These are phyloP conservation scores for Graptemys geographica DNA, from an alignment of 2,797 vertebrate genomes.

Conservation along the genomic window DNA sequence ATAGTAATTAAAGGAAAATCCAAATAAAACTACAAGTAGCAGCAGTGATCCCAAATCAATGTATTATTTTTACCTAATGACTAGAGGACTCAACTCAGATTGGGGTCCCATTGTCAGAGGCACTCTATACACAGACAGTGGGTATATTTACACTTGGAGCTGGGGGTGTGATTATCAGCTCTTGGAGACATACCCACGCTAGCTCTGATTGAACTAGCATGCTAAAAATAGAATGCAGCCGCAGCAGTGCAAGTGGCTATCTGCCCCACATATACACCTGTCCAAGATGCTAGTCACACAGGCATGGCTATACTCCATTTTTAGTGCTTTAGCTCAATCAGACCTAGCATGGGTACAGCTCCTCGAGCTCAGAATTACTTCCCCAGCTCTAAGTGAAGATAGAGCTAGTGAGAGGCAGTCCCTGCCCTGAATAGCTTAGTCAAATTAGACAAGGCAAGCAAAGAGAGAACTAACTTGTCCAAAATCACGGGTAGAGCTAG, in stretches of 20 bases:
- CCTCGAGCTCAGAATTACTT: background rate
- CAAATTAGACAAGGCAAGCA: background rate
- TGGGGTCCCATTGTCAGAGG: background rate
- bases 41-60: background rate
- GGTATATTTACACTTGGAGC: background rate
- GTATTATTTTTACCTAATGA: accelerated
- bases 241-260: background rate
- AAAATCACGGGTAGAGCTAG: background rate
- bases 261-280: background rate
- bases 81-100: background rate
- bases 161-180: background rate
- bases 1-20: background rate
- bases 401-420: background rate
- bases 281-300: background rate
- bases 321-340: background rate
- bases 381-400: background rate
- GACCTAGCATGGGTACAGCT: background rate
- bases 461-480: background rate
- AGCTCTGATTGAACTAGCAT: background rate
- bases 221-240: background rate
- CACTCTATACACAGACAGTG: background rate
- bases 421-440: background rate
- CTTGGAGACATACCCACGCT: background rate
- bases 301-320: background rate
- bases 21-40: background rate